Evolutionary conservation across 2,113 vertebrate species (phyloP), one percentile per base, ranked within the genome.

Genomic region (Mellivora capensis): DNA sequence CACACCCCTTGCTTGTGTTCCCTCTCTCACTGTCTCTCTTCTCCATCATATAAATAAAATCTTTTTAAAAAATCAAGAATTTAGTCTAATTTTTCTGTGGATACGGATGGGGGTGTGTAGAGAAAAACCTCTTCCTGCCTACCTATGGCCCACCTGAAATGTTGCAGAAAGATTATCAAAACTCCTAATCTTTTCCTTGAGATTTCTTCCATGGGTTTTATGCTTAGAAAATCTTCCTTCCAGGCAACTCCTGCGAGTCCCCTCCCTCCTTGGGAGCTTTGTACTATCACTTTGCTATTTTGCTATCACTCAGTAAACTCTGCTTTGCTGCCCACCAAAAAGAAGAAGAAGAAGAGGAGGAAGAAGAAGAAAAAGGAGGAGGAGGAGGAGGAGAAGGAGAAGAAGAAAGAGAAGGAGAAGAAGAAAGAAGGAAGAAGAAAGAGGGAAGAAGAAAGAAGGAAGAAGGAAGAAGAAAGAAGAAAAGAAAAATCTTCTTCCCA

Each of bases 141-240:
- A 81, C 52, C 42, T 76, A 18, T 44, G 83, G 74, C 29, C 34
- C 12, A 14, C 62, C 34, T 92, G 67, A 94, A 86, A 86, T 82
- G 29, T 18, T 82, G 23, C 42, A 87, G 80, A 49, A 62, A 82
- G 21, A 74, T 71, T 49, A 74, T 85, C 85, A 95, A 96, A 94
- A 72, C 14, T 93, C 31, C 88, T 74, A 31, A 93, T 71, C 74
- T 74, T 91, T 90, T 94, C 62, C 39, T 89, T 37, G 59, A 81
- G 39, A 90, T 94, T 96, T 96, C 54, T 80, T 76, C 92, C 31
- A 67, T 71, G 59, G 29, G 13, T 88, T 97, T 96, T 76, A 90
- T 52, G 80, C 29, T 90, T 77, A 87, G 13, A 59, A 92, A 96
- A 84, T 25, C 44, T 61, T 93, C 37, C 44, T 83, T 18, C 74